Percentiles rank a stretch among this genome's conserved stretches.
Conservation (phyloP, 2,113 vertebrate genomes). For the Centropus bengalensis region DNA sequence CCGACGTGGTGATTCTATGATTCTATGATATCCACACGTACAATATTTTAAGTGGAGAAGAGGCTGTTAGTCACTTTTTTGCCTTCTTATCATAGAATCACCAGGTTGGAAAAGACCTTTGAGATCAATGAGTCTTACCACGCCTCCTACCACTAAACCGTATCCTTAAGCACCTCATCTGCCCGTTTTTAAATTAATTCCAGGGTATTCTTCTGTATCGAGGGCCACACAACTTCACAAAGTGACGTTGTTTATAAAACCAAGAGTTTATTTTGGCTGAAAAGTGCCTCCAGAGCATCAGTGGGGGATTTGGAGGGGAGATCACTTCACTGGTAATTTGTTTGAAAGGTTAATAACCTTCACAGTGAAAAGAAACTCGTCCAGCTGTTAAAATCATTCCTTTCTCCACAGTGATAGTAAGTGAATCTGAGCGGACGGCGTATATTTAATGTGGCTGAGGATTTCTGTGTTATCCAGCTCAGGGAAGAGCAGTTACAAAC, state of each 20-base stretch:
- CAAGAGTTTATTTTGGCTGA: background rate
- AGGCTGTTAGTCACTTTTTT: background rate
- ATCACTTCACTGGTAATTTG: background rate
- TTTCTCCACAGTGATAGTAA: background rate
- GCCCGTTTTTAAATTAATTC: too few relatives aligned
- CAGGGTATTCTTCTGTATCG: too few relatives aligned
- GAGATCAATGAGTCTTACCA: too few relatives aligned
- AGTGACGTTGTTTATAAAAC: background rate
- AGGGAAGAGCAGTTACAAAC: accelerated
- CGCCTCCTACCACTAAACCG: too few relatives aligned
- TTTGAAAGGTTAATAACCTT: background rate
- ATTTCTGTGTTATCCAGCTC: background rate
- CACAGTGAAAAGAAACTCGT: background rate
- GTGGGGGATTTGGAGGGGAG: background rate
- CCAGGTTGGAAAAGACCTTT: too few relatives aligned
- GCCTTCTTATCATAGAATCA: too few relatives aligned
- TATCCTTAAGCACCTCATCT: too few relatives aligned
- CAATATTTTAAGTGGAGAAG: background rate
- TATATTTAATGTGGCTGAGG: background rate
- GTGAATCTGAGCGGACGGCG: accelerated
- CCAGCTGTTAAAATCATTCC: conserved; percentile 3
- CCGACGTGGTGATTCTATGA: too few relatives aligned
- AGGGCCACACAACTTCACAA: background rate
- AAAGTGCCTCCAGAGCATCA: background rate
- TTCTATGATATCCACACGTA: too few relatives aligned